phyloP scores from a whole-genome alignment of 2,113 vertebrate species.

The Siphamia tubifer region DNA sequence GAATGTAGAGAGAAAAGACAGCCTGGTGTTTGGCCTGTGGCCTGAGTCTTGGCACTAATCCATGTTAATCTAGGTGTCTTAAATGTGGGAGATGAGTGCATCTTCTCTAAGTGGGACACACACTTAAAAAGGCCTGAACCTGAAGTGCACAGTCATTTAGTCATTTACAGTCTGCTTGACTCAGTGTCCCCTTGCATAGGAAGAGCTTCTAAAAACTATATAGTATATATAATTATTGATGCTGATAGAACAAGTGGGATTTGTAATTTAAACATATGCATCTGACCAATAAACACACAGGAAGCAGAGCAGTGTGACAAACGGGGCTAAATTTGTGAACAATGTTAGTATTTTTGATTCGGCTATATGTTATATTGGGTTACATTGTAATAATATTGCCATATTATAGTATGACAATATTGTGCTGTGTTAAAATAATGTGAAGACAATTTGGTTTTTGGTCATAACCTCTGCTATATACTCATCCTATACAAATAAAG shows the following conservation, averaged over 20 bases:
- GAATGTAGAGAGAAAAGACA: conserved; percentile 45
- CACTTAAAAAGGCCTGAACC: conserved; percentile 57
- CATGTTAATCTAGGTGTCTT: conserved; percentile 79
- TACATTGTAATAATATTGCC: too few relatives aligned
- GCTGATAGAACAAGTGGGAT: not conserved
- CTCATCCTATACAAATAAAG: too few relatives aligned
- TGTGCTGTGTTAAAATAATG: too few relatives aligned
- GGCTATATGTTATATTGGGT: too few relatives aligned
- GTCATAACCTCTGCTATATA: too few relatives aligned
- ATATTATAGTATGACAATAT: too few relatives aligned
- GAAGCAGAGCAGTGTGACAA: too few relatives aligned
- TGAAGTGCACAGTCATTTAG: conserved; percentile 45
- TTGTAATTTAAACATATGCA: too few relatives aligned
- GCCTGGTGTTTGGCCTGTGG: conserved; percentile 58
- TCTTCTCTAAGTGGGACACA: conserved; percentile 66
- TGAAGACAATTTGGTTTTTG: too few relatives aligned
- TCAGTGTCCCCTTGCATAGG: conserved; percentile 21
- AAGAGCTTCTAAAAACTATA: not conserved
- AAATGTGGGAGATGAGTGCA: conserved; percentile 68
- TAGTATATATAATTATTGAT: not conserved
- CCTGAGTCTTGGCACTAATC: conserved; percentile 74
- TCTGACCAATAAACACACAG: too few relatives aligned
- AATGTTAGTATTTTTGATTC: too few relatives aligned
- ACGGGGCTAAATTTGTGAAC: too few relatives aligned
- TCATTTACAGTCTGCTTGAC: conserved; percentile 29